Conservation (phyloP, 2,888 invertebrate genomes). For the Amphimallon solstitiale region DNA sequence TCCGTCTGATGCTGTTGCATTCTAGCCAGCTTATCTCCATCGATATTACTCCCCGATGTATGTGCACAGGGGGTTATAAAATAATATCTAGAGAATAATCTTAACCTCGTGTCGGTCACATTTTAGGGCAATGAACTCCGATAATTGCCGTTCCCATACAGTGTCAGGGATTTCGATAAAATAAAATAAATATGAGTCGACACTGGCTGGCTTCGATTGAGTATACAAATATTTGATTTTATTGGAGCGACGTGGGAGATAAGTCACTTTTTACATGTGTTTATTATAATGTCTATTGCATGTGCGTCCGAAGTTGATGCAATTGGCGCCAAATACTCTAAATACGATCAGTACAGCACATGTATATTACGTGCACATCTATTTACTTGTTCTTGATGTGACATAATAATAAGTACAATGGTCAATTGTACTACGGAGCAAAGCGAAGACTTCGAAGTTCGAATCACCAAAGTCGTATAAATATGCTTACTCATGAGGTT, state of each 20-base stretch:
- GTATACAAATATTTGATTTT: conserved; percentile 18
- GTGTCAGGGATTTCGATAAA: conserved; percentile 18
- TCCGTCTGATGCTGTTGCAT: not conserved
- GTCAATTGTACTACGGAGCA: too few relatives aligned
- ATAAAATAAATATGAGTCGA: conserved; percentile 22
- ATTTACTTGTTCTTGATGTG: too few relatives aligned
- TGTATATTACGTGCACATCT: too few relatives aligned
- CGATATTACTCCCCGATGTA: conserved; percentile 10
- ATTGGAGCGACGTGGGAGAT: not conserved
- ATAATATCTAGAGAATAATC: conserved; percentile 24
- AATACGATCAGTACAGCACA: too few relatives aligned
- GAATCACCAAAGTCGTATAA: too few relatives aligned
- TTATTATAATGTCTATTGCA: too few relatives aligned
- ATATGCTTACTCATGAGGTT: too few relatives aligned
- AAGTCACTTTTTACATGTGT: too few relatives aligned
- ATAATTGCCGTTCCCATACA: conserved; percentile 1
- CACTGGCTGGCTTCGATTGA: not conserved
- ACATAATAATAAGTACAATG: too few relatives aligned
- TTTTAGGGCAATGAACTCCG: conserved; percentile 24
- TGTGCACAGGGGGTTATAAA: conserved; percentile 23
- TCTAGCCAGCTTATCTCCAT: not conserved
- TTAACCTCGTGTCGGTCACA: conserved; percentile 25
- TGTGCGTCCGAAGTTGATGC: too few relatives aligned
- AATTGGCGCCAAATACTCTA: too few relatives aligned
- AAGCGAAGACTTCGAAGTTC: too few relatives aligned